These are phyloP conservation scores for Melanophora roralis DNA, from an alignment of 2,888 invertebrate genomes.

Conservation along the genomic window DNA sequence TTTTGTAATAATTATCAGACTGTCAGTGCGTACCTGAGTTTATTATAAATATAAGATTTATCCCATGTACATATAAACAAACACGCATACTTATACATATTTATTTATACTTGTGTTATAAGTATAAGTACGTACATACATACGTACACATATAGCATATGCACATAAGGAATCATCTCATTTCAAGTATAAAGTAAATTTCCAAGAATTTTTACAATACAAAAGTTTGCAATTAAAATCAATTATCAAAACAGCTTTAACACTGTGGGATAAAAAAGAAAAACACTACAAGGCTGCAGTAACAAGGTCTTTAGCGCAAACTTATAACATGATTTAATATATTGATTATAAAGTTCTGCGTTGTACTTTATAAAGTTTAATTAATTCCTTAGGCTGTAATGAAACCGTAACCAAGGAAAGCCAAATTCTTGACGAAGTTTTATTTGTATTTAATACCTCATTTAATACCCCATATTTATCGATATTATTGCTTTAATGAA, in stretches of 20 bases:
- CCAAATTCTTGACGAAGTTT: no score
- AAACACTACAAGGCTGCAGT: neutral
- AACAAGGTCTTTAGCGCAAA: neutral
- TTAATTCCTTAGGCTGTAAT: neutral
- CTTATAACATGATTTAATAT: neutral
- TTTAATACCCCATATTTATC: no score
- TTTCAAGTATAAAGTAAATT: neutral
- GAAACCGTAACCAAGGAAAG: no score
- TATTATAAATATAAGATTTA: neutral
- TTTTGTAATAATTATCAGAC: neutral
- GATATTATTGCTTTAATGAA: no score
- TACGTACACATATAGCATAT: neutral
- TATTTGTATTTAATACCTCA: no score
- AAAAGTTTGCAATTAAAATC: conserved; percentile 7
- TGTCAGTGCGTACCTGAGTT: neutral
- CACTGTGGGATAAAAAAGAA: neutral
- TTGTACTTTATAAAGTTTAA: neutral
- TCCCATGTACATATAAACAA: no score
- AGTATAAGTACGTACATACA: neutral
- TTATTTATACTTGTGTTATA: neutral
- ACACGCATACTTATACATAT: no score
- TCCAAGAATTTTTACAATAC: neutral
- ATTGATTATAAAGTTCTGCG: neutral
- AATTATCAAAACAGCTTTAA: conserved; percentile 1
- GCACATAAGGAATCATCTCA: no score